Evolutionary conservation across 2,888 invertebrate species (phyloP), one percentile per base, ranked within the genome.

Genomic region (Apamea sordens): DNA sequence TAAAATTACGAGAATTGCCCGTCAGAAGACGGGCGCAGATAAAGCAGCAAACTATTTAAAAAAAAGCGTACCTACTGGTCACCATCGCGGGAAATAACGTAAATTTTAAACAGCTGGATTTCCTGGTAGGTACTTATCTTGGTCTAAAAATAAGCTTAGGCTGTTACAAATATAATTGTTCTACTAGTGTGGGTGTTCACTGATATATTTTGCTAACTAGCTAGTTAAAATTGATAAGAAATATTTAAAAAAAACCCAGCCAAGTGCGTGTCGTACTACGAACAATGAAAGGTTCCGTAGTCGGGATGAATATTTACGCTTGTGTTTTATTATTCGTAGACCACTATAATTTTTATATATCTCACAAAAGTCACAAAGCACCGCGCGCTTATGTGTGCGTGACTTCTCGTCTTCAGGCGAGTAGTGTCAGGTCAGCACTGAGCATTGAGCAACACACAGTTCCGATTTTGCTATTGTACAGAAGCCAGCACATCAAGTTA

Each of bases 101-200:
- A 3, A 6, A 71, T 41, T 36, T 18, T 44, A 73, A 11, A 32
- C 24, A 73, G 18, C 18, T 73, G 5, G 11, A 28, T 74, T 44
- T 56, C 53, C 32, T 76, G 59, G 21, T 76, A 18, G 59, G 21
- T 76, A 18, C 56, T 15, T 59, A 59, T 4, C 47, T n/a, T n/a
- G 41, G 32, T 44, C 56, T 75, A 32, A 32, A 75, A 75, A 76
- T 47, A 76, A 61, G 61, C 10, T 61, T 6, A 44, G 13, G 18
- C 41, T 47, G 21, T 59, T 47, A 28, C n/a, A 44, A 74, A 74
- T n/a, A 44, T 13, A 56, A n/a, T 44, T 6, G 18, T n/a, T 76
- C 4, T 73, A 36, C 7, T 7, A 70, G 8, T 41, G 24, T 36
- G 13, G 36, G 21, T 53, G 28, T 18, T 28, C 53, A 70, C 10